Percentiles rank a stretch among this genome's conserved stretches.
These are phyloP conservation scores for Aporophyla nigra DNA, from an alignment of 2,888 invertebrate species.

Conservation along the genomic window DNA sequence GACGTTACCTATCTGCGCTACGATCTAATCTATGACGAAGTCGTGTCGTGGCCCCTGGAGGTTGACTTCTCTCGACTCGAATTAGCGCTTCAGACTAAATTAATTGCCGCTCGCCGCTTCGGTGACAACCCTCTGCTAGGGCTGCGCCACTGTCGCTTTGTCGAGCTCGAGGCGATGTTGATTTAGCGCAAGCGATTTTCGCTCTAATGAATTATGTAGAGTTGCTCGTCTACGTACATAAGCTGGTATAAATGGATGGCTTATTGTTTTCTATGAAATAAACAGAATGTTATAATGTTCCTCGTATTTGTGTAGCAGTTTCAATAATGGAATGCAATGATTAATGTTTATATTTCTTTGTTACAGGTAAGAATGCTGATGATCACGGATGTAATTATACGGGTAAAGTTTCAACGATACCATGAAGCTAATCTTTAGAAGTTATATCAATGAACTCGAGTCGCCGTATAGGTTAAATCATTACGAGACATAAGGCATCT, in stretches of 20 bases:
- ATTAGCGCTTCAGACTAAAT: constrained; percentile 87
- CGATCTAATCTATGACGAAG: constrained; percentile 67
- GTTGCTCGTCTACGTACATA: constrained; percentile 27
- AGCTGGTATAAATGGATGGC: constrained; percentile 1
- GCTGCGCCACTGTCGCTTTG: constrained; percentile 44
- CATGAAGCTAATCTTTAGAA: not conserved
- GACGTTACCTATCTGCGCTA: constrained; percentile 55
- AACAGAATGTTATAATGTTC: not conserved
- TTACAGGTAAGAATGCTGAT: constrained; percentile 65
- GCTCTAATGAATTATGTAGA: constrained; percentile 53
- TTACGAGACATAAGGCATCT: not conserved
- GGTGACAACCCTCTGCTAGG: constrained; percentile 78
- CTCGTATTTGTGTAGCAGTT: not conserved
- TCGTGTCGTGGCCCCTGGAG: constrained; percentile 50
- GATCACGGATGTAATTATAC: not conserved
- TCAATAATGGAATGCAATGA: not conserved
- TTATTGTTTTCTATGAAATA: constrained; percentile 10
- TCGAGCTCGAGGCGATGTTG: constrained; percentile 54
- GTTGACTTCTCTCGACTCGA: constrained; percentile 80
- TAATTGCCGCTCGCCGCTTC: constrained; percentile 83
- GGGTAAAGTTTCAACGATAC: constrained; percentile 28
- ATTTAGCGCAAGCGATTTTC: constrained; percentile 47
- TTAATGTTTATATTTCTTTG: constrained; percentile 50
- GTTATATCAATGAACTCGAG: not conserved
- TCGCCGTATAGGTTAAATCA: not conserved